These are phyloP conservation scores for Vespertilio murinus DNA, from an alignment of 2,797 vertebrate genomes.

Conservation along the genomic window DNA sequence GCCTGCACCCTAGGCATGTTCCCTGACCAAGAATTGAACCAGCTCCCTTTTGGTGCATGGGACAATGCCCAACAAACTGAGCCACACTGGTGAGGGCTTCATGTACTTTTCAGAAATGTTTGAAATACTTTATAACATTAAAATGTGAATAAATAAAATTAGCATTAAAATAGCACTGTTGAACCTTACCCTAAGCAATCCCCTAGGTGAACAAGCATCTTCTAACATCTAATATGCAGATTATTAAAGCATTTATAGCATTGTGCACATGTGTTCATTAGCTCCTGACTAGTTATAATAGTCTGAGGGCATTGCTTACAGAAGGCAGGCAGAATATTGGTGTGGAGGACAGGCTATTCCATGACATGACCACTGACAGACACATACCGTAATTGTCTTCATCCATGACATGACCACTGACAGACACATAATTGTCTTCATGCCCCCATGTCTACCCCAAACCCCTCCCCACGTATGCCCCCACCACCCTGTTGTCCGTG, in stretches of 20 bases:
- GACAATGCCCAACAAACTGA: too few relatives aligned
- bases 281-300: neutral
- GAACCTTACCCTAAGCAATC: neutral
- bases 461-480: too few relatives aligned
- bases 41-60: too few relatives aligned
- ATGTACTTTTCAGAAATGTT: neutral
- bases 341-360: neutral
- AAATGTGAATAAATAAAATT: neutral
- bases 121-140: neutral
- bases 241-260: neutral
- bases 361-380: neutral
- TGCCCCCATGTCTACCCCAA: neutral
- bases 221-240: neutral
- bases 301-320: neutral
- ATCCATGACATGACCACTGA: too few relatives aligned
- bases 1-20: too few relatives aligned
- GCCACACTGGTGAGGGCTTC: neutral
- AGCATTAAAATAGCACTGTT: neutral
- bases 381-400: too few relatives aligned
- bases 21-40: too few relatives aligned
- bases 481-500: too few relatives aligned
- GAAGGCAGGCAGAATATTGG: neutral
- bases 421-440: too few relatives aligned
- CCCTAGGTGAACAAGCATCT: neutral
- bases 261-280: too few relatives aligned